Percentiles rank a stretch among this genome's conserved stretches.
Evolutionary conservation across 1,140 invertebrate species (phyloP).

Genomic region (Helicoverpa armigera): DNA sequence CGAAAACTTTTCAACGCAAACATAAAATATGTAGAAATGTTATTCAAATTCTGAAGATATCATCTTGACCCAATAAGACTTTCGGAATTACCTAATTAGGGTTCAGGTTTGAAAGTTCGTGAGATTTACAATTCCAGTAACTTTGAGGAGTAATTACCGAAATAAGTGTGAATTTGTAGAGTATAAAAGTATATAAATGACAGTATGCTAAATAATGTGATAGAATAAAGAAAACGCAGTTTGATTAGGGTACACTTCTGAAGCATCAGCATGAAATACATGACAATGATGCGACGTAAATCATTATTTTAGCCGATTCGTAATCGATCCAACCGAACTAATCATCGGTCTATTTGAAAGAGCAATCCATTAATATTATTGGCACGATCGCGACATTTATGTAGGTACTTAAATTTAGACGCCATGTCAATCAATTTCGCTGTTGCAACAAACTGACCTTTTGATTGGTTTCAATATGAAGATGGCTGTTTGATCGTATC

Average conservation of each 20-base stretch:
- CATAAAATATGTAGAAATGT: conserved; percentile 19
- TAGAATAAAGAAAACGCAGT: not conserved
- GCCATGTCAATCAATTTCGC: conserved; percentile 23
- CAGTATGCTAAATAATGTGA: not conserved
- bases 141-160: too few species aligned
- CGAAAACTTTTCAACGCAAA: conserved; percentile 12
- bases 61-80: not conserved
- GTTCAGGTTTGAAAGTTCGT: not conserved
- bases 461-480: not conserved
- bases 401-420: conserved; percentile 27
- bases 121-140: too few species aligned
- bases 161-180: too few species aligned
- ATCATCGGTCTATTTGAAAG: not conserved
- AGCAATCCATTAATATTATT: conserved; percentile 14
- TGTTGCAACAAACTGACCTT: conserved; percentile 19
- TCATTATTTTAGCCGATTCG: not conserved
- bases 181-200: too few species aligned
- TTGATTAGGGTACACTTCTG: not conserved
- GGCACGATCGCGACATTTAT: conserved; percentile 7
- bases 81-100: not conserved
- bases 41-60: not conserved
- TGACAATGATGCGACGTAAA: not conserved
- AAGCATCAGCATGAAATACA: not conserved
- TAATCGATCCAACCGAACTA: not conserved
- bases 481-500: conserved; percentile 8